phyloP scores from a whole-genome alignment of 1,140 invertebrate genomes.

The Bombyx mori region ASM3026992v2 NC_085107.1:16162501-16163000 shows the following conservation, averaged over 20 bases:
- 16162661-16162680: too few relatives aligned
- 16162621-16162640: too few relatives aligned
- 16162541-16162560: too few relatives aligned
- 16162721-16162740: slow-evolving; percentile 91
- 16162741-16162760: slow-evolving; percentile 91
- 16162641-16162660: too few relatives aligned
- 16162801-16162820: slow-evolving; percentile 85
- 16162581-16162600: too few relatives aligned
- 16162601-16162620: too few relatives aligned
- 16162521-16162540: too few relatives aligned
- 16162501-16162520: too few relatives aligned
- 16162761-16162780: slow-evolving; percentile 84
- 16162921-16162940: slow-evolving; percentile 83
- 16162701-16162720: background rate
- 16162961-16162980: slow-evolving; percentile 77
- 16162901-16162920: slow-evolving; percentile 80
- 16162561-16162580: too few relatives aligned
- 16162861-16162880: slow-evolving; percentile 90
- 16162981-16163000: too few relatives aligned
- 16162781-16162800: slow-evolving; percentile 78
- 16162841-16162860: slow-evolving; percentile 92
- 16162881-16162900: slow-evolving; percentile 92
- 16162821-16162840: slow-evolving; percentile 78
- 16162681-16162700: too few relatives aligned
- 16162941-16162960: slow-evolving; percentile 87